These are phyloP conservation scores for Argyresthia albistria DNA, from an alignment of 2,888 invertebrate species.

Conservation along the genomic window DNA sequence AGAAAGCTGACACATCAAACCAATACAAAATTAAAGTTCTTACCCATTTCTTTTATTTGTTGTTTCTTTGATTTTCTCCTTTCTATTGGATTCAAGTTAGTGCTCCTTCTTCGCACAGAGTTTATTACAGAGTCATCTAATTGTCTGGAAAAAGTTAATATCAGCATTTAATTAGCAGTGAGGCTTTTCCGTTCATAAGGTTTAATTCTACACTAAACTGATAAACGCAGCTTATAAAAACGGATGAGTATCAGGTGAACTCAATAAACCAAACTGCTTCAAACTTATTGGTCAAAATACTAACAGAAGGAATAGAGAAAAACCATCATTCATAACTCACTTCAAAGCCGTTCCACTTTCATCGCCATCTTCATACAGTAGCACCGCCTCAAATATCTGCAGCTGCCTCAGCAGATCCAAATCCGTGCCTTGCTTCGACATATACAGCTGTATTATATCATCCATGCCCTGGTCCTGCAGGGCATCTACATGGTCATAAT, in stretches of 20 bases:
- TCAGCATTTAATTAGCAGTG: no score
- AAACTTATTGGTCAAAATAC: not conserved
- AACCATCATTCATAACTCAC: slow-evolving; percentile 17
- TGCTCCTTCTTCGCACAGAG: slow-evolving; percentile 75
- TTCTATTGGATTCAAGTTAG: slow-evolving; percentile 72
- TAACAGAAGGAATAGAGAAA: not conserved
- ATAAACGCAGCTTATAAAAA: not conserved
- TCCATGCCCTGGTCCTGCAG: slow-evolving; percentile 97
- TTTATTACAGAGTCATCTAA: slow-evolving; percentile 80
- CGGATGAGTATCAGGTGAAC: no score
- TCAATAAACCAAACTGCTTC: no score
- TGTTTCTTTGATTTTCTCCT: slow-evolving; percentile 80
- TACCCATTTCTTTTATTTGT: slow-evolving; percentile 81
- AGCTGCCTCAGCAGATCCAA: slow-evolving; percentile 93
- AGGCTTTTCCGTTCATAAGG: no score
- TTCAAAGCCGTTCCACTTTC: slow-evolving; percentile 73
- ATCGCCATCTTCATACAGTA: slow-evolving; percentile 88
- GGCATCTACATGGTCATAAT: slow-evolving; percentile 97
- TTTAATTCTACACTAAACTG: not conserved
- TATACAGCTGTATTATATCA: slow-evolving; percentile 87
- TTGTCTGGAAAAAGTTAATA: slow-evolving; percentile 49
- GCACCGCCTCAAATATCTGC: slow-evolving; percentile 94
- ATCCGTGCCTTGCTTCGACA: slow-evolving; percentile 94
- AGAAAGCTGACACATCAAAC: no score
- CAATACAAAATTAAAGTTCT: not conserved